phyloP scores from a whole-genome alignment of 2,888 invertebrate species.

The Clunio marinus region DNA sequence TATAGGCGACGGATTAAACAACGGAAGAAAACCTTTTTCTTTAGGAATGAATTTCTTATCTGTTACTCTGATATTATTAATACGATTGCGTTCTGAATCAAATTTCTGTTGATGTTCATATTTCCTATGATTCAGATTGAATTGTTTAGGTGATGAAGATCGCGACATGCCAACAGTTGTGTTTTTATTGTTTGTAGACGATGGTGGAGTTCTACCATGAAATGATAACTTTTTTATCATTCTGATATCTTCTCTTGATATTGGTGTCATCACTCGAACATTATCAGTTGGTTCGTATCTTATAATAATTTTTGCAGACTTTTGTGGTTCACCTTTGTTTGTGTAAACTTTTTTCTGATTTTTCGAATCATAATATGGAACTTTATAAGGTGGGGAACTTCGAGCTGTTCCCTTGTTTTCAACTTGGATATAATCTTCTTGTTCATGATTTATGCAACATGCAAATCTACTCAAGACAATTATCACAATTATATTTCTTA shows the following conservation, averaged over 20 bases:
- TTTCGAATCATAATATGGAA: too few relatives aligned
- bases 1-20: slow-evolving; percentile 37
- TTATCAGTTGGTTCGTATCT: slow-evolving; percentile 11
- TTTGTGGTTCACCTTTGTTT: too few relatives aligned
- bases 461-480: too few relatives aligned
- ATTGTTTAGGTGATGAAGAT: slow-evolving; percentile 13
- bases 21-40: slow-evolving; percentile 40
- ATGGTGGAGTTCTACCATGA: slow-evolving; percentile 7
- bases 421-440: too few relatives aligned
- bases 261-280: slow-evolving; percentile 19
- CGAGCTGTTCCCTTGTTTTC: too few relatives aligned
- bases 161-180: background rate
- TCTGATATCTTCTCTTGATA: slow-evolving; percentile 19
- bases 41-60: background rate
- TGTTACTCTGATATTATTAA: background rate
- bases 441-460: too few relatives aligned
- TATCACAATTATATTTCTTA: too few relatives aligned
- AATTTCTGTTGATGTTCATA: slow-evolving; percentile 24
- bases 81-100: background rate
- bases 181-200: background rate
- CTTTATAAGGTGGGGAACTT: too few relatives aligned
- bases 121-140: slow-evolving; percentile 13
- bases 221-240: slow-evolving; percentile 5
- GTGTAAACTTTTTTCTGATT: too few relatives aligned
- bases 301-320: too few relatives aligned